Conservation (phyloP, 1,140 invertebrate species). For the Orius laevigatus region DNA sequence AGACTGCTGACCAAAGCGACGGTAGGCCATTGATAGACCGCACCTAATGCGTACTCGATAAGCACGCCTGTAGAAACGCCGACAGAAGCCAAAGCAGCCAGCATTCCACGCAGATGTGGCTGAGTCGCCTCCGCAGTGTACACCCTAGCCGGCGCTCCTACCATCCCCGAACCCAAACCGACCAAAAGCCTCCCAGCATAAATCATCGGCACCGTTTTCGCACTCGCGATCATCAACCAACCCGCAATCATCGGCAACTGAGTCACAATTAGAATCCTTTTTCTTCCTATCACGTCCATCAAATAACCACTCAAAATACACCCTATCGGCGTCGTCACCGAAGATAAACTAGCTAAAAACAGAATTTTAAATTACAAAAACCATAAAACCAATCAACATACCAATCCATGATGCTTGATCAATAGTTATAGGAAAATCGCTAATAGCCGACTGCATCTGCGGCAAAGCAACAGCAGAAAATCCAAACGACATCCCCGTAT, state of each 20-base stretch:
- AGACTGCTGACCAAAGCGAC: conserved; percentile 39
- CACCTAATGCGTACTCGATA: conserved; percentile 44
- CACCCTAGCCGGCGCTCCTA: conserved; percentile 46
- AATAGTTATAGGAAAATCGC: conserved; percentile 33
- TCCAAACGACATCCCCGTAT: conserved; percentile 53
- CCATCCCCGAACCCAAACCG: conserved; percentile 49
- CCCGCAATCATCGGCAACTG: conserved; percentile 50
- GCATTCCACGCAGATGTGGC: conserved; percentile 47
- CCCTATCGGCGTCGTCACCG: conserved; percentile 51
- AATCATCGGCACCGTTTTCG: conserved; percentile 40
- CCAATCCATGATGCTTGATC: conserved; percentile 56
- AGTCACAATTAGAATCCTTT: conserved; percentile 44
- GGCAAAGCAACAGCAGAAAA: conserved; percentile 55
- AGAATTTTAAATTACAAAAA: conserved; percentile 17
- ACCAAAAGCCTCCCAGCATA: conserved; percentile 41
- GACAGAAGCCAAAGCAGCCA: conserved; percentile 43
- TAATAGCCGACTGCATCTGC: conserved; percentile 37
- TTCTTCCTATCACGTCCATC: conserved; percentile 49
- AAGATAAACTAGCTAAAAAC: conserved; percentile 52
- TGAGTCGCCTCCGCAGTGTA: conserved; percentile 52
- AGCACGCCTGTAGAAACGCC: conserved; percentile 26
- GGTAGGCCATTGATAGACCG: conserved; percentile 37
- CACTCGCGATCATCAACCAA: conserved; percentile 44
- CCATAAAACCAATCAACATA: conserved; percentile 26
- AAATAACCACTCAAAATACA: conserved; percentile 51